These are phyloP conservation scores for Sus scrofa DNA, from an alignment of 2,113 vertebrate species.

Conservation along the genomic window DNA sequence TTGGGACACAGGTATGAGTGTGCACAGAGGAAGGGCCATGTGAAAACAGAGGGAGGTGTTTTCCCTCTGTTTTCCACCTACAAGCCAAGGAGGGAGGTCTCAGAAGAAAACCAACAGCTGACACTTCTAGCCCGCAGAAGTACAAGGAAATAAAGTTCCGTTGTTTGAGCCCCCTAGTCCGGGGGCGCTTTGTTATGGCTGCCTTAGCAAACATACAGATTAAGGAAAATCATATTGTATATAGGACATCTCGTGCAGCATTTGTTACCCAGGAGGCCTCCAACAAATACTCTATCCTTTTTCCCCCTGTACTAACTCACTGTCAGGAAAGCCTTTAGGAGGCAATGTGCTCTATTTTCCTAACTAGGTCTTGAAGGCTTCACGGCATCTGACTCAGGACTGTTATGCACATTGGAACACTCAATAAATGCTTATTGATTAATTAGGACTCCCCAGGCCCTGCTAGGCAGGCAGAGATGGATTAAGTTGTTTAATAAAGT, in stretches of 20 bases:
- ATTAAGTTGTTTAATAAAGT: constrained; percentile 79
- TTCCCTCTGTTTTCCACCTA: neutral
- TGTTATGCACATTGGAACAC: constrained; percentile 58
- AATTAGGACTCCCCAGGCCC: constrained; percentile 74
- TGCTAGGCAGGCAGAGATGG: constrained; percentile 76
- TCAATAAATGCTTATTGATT: constrained; percentile 80
- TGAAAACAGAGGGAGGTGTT: neutral
- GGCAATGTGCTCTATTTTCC: constrained; percentile 39
- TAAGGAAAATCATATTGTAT: neutral
- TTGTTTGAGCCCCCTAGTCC: neutral
- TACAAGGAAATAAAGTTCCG: neutral
- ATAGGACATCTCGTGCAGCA: neutral
- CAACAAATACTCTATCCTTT: neutral
- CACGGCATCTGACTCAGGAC: constrained; percentile 66
- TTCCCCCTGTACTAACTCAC: neutral
- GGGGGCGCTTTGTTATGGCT: neutral
- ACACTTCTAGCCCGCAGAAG: neutral
- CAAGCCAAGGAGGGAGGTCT: neutral
- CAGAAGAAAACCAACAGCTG: neutral
- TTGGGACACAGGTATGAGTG: neutral
- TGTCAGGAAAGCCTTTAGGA: neutral
- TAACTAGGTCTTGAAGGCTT: constrained; percentile 62
- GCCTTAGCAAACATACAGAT: neutral
- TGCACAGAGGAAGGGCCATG: neutral
- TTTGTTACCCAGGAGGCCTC: neutral